These are phyloP conservation scores for Augiades crinisus DNA, from an alignment of 2,888 invertebrate genomes.

Conservation along the genomic window DNA sequence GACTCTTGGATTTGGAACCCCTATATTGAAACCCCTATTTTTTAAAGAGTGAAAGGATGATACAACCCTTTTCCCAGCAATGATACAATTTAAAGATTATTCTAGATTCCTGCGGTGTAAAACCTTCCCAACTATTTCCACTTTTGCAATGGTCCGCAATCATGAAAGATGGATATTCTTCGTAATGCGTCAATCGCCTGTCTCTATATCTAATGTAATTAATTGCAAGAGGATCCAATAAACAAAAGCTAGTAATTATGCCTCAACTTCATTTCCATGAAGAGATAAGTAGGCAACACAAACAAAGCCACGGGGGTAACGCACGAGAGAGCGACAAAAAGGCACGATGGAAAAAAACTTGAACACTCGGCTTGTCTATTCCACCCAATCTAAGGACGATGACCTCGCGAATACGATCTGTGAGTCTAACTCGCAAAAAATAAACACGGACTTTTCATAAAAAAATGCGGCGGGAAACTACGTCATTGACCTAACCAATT, in stretches of 20 bases:
- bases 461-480: constrained; percentile 35
- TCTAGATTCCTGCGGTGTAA: too few relatives aligned
- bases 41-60: too few relatives aligned
- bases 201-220: too few relatives aligned
- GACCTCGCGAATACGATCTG: constrained; percentile 62
- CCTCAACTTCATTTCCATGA: constrained; percentile 3
- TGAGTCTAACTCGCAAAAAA: constrained; percentile 45
- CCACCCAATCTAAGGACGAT: constrained; percentile 60
- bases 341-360: constrained; percentile 56
- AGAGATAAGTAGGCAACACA: constrained; percentile 28
- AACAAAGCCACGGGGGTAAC: constrained; percentile 54
- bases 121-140: too few relatives aligned
- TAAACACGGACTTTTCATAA: constrained; percentile 35
- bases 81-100: too few relatives aligned
- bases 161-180: too few relatives aligned
- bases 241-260: not conserved
- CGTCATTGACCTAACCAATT: constrained; percentile 29
- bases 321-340: constrained; percentile 67
- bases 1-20: too few relatives aligned
- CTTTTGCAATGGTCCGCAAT: too few relatives aligned
- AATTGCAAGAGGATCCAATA: too few relatives aligned
- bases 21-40: too few relatives aligned
- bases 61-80: too few relatives aligned
- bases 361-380: constrained; percentile 50
- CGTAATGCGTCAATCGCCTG: too few relatives aligned